These are phyloP conservation scores for Tenthredo notha DNA, from an alignment of 2,888 invertebrate genomes.

Conservation along the genomic window DNA sequence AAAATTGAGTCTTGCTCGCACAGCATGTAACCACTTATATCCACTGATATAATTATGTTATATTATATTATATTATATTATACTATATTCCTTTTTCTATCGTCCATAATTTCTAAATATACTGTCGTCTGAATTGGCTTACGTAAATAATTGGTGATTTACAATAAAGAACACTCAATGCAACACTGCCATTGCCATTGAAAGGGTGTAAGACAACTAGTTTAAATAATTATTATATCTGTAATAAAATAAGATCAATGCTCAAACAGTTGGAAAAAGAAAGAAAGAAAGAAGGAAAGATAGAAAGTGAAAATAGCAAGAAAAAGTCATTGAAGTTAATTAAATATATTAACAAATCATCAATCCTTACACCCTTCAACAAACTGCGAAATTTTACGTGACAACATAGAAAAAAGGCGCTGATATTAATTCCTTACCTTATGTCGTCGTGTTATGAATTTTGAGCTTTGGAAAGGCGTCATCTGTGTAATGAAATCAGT, in stretches of 20 bases:
- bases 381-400: neutral
- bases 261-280: neutral
- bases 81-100: slow-evolving; percentile 17
- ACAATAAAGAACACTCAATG: slow-evolving; percentile 21
- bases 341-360: neutral
- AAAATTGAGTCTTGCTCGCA: slow-evolving; percentile 66
- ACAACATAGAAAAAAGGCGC: neutral
- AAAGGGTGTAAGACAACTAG: slow-evolving; percentile 17
- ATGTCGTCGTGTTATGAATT: neutral
- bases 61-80: slow-evolving; percentile 14
- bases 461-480: neutral
- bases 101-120: slow-evolving; percentile 20
- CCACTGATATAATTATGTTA: slow-evolving; percentile 28
- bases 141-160: slow-evolving; percentile 33
- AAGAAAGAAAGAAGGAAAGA: neutral
- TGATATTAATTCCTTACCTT: neutral
- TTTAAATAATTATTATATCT: neutral
- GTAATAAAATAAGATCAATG: neutral
- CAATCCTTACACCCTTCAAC: slow-evolving; percentile 29
- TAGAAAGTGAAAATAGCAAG: too few relatives aligned
- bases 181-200: slow-evolving; percentile 23
- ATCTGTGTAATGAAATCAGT: neutral
- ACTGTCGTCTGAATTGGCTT: slow-evolving; percentile 38
- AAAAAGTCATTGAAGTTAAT: neutral
- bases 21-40: slow-evolving; percentile 65